These are phyloP conservation scores for Corythoichthys intestinalis DNA, from an alignment of 2,113 vertebrate species.

Conservation along the genomic window DNA sequence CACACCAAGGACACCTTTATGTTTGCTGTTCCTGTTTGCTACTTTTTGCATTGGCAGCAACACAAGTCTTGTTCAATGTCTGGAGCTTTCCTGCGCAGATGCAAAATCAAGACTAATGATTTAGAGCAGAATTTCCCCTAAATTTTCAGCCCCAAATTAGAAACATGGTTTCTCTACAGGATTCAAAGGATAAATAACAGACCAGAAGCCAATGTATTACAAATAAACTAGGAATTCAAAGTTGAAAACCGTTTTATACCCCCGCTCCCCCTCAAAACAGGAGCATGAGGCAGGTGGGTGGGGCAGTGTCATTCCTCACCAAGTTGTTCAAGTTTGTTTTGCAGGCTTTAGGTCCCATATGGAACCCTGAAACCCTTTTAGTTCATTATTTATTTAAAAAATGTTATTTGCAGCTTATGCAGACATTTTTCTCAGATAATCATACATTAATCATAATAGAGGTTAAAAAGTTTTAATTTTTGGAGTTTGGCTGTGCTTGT, in stretches of 20 bases:
- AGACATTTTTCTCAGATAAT: too few species aligned
- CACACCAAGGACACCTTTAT: conserved; percentile 17
- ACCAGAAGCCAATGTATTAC: background rate
- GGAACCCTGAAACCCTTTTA: too few species aligned
- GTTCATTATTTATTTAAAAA: too few species aligned
- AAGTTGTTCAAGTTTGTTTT: too few species aligned
- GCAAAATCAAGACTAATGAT: background rate
- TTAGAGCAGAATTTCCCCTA: background rate
- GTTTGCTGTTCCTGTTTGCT: background rate
- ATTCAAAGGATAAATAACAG: background rate
- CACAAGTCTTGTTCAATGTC: background rate
- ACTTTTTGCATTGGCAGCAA: conserved; percentile 15
- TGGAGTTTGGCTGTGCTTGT: too few species aligned
- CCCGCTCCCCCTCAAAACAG: too few species aligned
- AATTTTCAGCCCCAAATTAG: background rate
- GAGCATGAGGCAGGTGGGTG: too few species aligned
- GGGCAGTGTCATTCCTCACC: too few species aligned
- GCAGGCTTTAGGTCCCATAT: too few species aligned
- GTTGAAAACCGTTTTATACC: background rate
- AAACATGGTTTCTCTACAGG: background rate
- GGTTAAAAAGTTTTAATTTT: too few species aligned
- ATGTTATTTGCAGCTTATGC: too few species aligned
- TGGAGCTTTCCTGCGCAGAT: conserved; percentile 2
- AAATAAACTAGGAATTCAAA: background rate
- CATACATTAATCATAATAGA: too few species aligned